Evolutionary conservation across 2,888 invertebrate genomes (phyloP).

Genomic region (Kuschelorhynchus macadamiae): DNA sequence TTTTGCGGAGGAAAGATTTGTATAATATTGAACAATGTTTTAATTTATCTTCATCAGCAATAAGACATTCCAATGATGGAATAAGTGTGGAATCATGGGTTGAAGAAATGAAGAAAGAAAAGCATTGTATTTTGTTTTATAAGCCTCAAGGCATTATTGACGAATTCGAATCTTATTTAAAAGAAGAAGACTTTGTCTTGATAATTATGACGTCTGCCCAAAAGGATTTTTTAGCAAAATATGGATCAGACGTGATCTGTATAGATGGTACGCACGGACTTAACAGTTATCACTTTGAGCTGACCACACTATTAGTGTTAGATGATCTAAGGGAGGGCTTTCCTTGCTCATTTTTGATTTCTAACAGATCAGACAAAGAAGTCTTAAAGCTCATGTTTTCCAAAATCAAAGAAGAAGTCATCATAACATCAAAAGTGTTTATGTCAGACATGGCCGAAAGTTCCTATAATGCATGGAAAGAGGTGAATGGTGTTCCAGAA

Average conservation of each 20-base stretch:
- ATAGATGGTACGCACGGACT: slow-evolving; percentile 54
- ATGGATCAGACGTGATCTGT: slow-evolving; percentile 53
- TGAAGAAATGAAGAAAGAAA: slow-evolving; percentile 14
- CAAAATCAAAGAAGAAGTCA: background rate
- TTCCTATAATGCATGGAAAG: slow-evolving; percentile 1
- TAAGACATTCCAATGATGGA: slow-evolving; percentile 29
- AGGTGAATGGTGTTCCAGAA: too few species aligned
- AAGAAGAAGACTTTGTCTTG: slow-evolving; percentile 55
- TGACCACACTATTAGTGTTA: slow-evolving; percentile 40
- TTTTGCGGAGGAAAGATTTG: slow-evolving; percentile 42
- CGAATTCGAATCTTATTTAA: slow-evolving; percentile 45
- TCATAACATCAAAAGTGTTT: background rate
- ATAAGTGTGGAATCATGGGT: slow-evolving; percentile 42
- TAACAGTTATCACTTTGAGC: slow-evolving; percentile 19
- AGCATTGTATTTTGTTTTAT: slow-evolving; percentile 47
- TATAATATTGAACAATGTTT: slow-evolving; percentile 46
- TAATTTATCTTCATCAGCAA: slow-evolving; percentile 29
- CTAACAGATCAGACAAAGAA: slow-evolving; percentile 12
- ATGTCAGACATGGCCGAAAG: background rate
- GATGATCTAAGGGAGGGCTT: slow-evolving; percentile 28
- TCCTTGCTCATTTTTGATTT: slow-evolving; percentile 20
- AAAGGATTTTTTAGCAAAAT: slow-evolving; percentile 53
- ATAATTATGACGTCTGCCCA: slow-evolving; percentile 56
- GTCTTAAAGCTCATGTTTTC: slow-evolving; percentile 7
- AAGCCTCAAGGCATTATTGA: slow-evolving; percentile 45